A percentile compares a stretch with the other conserved stretches of the same genome.
These are phyloP conservation scores for Alviniconcha strummeri DNA, from an alignment of 2,888 invertebrate species.

Conservation along the genomic window DNA sequence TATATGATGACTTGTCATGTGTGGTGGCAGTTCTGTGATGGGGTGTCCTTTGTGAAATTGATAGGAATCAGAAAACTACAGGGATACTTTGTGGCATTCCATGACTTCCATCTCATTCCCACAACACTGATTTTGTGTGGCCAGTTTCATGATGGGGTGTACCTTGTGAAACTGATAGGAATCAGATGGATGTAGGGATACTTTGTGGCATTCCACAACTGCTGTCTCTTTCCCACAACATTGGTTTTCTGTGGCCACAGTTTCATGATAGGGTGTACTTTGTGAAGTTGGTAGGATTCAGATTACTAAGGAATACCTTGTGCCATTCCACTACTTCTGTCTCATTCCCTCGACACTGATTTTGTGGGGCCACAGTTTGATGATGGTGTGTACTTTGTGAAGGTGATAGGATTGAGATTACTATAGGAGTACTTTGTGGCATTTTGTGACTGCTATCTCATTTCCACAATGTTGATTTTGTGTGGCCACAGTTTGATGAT, in stretches of 20 bases:
- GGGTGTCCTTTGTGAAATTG: conserved; percentile 93
- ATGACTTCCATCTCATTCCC: too few species aligned
- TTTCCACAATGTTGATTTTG: background rate
- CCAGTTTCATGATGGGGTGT: conserved; percentile 96
- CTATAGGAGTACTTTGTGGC: conserved; percentile 94
- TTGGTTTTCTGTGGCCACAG: conserved; percentile 60
- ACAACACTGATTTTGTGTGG: conserved; percentile 14
- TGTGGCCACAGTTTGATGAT: conserved; percentile 85
- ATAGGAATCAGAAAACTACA: conserved; percentile 90
- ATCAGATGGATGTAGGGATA: conserved; percentile 97
- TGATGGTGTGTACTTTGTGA: conserved; percentile 96
- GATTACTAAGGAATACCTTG: conserved; percentile 94
- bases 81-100: conserved; percentile 89
- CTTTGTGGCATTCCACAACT: too few species aligned
- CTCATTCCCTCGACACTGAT: too few species aligned
- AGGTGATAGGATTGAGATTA: conserved; percentile 88
- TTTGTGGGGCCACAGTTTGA: conserved; percentile 80
- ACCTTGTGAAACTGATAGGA: conserved; percentile 94
- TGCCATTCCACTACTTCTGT: conserved; percentile 69
- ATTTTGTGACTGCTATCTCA: too few species aligned
- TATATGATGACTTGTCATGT: background rate
- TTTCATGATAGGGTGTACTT: conserved; percentile 98
- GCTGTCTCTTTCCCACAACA: too few species aligned
- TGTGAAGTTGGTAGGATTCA: conserved; percentile 89
- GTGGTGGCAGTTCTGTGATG: conserved; percentile 87